These are phyloP conservation scores for Centropyge bicolor DNA, from an alignment of 2,797 vertebrate genomes.

Conservation along the genomic window DNA sequence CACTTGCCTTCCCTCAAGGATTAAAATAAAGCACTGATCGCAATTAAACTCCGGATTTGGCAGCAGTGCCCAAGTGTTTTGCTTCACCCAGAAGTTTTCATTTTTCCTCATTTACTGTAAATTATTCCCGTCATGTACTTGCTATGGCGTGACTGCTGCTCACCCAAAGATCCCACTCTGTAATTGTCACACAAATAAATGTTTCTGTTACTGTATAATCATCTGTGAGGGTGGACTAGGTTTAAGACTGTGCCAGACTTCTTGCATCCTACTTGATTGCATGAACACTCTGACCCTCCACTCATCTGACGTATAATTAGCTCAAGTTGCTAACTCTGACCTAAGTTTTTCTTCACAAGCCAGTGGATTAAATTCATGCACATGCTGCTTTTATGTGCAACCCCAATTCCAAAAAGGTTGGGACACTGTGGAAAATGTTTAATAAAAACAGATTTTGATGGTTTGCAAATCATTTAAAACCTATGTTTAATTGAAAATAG, in stretches of 20 bases:
- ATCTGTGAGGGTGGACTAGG: constrained; percentile 35
- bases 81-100: neutral
- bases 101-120: neutral
- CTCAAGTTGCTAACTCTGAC: constrained; percentile 40
- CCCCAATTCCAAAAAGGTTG: no score
- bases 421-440: no score
- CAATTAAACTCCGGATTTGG: neutral
- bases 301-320: constrained; percentile 62
- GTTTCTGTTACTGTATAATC: constrained; percentile 55
- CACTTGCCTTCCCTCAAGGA: neutral
- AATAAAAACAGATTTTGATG: no score
- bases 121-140: constrained; percentile 39
- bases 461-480: no score
- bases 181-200: constrained; percentile 46
- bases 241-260: constrained; percentile 40
- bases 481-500: no score
- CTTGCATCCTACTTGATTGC: constrained; percentile 58
- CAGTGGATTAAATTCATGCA: constrained; percentile 7
- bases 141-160: neutral
- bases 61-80: constrained; percentile 11
- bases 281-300: constrained; percentile 40
- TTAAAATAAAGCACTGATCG: neutral
- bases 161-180: constrained; percentile 16
- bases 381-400: neutral
- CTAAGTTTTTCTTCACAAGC: constrained; percentile 18